A percentile compares a stretch with the other conserved stretches of the same genome.
phyloP scores from a whole-genome alignment of 2,888 invertebrate species.

The Deilephila elpenor region DNA sequence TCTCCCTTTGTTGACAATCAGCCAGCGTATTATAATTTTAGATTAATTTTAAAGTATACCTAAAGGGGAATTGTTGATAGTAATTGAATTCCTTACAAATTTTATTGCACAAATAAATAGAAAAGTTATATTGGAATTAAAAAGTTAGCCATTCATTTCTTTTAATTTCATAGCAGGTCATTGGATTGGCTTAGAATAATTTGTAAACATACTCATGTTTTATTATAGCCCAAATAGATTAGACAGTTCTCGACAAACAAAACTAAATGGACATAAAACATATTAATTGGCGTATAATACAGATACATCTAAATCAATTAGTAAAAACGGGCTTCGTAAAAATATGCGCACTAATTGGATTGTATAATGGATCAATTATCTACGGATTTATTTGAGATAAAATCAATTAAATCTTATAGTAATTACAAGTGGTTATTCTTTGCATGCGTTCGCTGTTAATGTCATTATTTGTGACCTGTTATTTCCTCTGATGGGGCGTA shows the following conservation, averaged over 20 bases:
- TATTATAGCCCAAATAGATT: not conserved
- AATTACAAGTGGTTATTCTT: not conserved
- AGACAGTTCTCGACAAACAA: not conserved
- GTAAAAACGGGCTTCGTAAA: constrained; percentile 3
- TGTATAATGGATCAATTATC: not conserved
- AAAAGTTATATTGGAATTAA: no score
- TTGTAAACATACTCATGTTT: not conserved
- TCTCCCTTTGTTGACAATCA: no score
- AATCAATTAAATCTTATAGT: not conserved
- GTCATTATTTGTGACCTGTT: constrained; percentile 11
- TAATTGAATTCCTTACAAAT: no score
- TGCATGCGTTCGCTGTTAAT: not conserved
- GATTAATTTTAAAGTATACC: no score
- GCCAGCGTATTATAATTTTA: no score
- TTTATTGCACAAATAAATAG: no score
- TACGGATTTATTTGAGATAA: not conserved
- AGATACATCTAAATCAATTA: constrained; percentile 18
- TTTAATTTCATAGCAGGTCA: not conserved
- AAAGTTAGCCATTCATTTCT: not conserved
- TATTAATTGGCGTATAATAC: constrained; percentile 20
- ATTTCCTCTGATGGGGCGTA: not conserved
- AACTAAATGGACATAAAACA: constrained; percentile 13
- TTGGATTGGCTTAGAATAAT: not conserved
- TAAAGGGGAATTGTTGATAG: no score
- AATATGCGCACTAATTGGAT: constrained; percentile 3